phyloP scores from a whole-genome alignment of 1,140 invertebrate genomes.

The Elysia chlorotica region DNA sequence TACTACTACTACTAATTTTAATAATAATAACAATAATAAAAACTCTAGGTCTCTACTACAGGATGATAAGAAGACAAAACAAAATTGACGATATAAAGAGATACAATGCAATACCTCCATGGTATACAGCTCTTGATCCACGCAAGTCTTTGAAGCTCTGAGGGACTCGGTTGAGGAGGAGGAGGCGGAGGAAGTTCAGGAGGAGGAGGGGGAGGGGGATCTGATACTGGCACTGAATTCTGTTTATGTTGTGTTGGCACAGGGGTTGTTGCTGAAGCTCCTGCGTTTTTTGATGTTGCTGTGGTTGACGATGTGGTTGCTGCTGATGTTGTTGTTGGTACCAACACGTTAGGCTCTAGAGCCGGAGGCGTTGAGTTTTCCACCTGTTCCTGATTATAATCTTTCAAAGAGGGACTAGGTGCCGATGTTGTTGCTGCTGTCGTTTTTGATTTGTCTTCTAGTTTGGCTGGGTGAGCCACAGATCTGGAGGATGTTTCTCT shows the following conservation, averaged over 20 bases:
- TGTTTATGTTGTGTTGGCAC: no score
- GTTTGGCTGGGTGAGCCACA: constrained; percentile 8
- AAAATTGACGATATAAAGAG: background rate
- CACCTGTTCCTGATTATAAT: background rate
- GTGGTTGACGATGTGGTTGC: background rate
- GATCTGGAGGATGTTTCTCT: constrained; percentile 12
- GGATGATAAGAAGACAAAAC: background rate
- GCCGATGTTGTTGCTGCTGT: background rate
- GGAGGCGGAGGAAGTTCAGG: constrained; percentile 15
- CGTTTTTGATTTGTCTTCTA: constrained; percentile 1
- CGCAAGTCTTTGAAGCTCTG: constrained; percentile 34
- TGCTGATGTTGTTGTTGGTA: no score
- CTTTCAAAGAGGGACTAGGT: background rate
- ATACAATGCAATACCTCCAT: constrained; percentile 45
- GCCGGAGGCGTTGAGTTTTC: background rate
- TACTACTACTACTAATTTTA: background rate
- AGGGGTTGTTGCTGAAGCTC: background rate
- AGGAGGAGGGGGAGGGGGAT: background rate
- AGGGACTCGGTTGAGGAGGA: constrained; percentile 18
- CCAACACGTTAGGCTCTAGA: no score
- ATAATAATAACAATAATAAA: background rate
- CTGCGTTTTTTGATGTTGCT: background rate
- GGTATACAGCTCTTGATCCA: constrained; percentile 53
- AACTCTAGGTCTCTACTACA: background rate
- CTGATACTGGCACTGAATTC: constrained; percentile 6